Conservation (phyloP, 2,113 vertebrate genomes). For the Erinaceus europaeus region DNA sequence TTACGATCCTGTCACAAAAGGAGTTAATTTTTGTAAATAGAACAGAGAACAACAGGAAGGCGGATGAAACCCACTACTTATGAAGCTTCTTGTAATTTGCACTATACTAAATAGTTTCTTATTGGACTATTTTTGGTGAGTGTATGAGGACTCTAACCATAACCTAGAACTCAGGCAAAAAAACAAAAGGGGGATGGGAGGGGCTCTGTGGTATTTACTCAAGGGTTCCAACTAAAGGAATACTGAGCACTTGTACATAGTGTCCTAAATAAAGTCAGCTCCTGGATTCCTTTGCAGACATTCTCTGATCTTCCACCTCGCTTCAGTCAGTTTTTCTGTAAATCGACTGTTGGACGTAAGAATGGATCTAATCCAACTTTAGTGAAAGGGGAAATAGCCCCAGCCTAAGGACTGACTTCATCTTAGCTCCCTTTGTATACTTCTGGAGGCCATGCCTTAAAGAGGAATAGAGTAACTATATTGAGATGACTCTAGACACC, state of each 20-base stretch:
- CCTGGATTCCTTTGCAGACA: background rate
- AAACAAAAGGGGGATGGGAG: fast-evolving
- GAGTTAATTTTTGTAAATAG: background rate
- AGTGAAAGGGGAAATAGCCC: background rate
- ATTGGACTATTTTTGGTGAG: background rate
- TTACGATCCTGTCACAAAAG: background rate
- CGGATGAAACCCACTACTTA: background rate
- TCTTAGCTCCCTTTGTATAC: background rate
- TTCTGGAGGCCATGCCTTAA: background rate
- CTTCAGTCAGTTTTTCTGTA: fast-evolving
- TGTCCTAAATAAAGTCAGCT: background rate
- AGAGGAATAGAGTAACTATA: background rate
- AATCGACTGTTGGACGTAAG: fast-evolving
- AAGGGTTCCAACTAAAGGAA: background rate
- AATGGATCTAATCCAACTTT: background rate
- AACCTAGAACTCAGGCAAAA: background rate
- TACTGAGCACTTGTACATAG: no score
- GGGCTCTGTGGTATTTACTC: no score
- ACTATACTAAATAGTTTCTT: no score
- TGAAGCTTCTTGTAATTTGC: background rate
- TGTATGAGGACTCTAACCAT: background rate
- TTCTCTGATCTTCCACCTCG: background rate
- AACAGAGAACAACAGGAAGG: background rate
- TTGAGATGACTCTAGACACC: no score
- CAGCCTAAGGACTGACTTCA: background rate